Base-by-base conservation (phyloP, 2,888 invertebrate genomes). In the Parnassius mnemosyne region DNA sequence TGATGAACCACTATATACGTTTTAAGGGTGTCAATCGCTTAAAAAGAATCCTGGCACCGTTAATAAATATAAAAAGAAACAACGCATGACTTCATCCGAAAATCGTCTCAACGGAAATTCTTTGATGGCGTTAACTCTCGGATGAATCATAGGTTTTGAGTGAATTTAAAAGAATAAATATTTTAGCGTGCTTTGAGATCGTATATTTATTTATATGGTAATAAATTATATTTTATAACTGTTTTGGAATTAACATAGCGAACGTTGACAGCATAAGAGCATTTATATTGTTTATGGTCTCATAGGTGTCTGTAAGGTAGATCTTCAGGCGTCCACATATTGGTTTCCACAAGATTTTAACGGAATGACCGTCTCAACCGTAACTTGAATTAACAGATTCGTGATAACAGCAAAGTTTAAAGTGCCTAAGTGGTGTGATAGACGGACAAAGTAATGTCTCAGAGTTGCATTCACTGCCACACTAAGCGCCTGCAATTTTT, bases 21-120 rank as follows among this genome's bases (percentile, higher is more conserved):
- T 2, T 13, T 64, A 66, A 66, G 63, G 52, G 65, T 69, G 68
- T 69, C 67, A 67, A 68, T 66, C 68, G 66, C 61, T 60, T 61
- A 52, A 58, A 64, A 57, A 44, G 52, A 51, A 57, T 50, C 51
- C 44, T 25, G 57, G 47, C 58, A 67, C 65, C 65, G 67, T 66
- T 68, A 65, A 66, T 61, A 65, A 69, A 64, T 58, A 63, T 68
- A 53, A 57, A 63, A 65, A 67, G 60, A 16, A 60, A 53, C 53
- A 44, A 34, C 41, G 49, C 49, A 55, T 68, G 69, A 68, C 65
- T 57, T 69, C 71, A 71, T 64, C 50, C 63, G 61, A 67, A 57
- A 62, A 62, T 41, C 50, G 57, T 54, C 57, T 57, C 50, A 44
- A 62, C 34, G 62, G 62, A 54, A 62, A 57, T 53, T 57, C 49